Percentiles rank a stretch among this genome's conserved stretches.
Evolutionary conservation across 2,888 invertebrate genomes (phyloP).

Genomic region (Drosophila limbata): DNA sequence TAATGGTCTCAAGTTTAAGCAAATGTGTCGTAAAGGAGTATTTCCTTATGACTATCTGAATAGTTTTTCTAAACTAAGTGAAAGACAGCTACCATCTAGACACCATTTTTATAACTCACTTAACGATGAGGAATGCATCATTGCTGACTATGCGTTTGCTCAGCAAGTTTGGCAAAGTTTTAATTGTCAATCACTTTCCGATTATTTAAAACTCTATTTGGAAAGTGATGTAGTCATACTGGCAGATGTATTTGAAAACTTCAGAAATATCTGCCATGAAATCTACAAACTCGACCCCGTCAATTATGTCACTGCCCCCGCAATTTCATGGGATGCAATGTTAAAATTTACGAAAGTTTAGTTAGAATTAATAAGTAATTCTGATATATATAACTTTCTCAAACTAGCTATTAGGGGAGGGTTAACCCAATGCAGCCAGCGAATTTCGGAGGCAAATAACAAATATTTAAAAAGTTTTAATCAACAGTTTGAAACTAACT

Average conservation of each 20-base stretch:
- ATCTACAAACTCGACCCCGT: neutral
- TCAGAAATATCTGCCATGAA: neutral
- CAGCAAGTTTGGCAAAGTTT: neutral
- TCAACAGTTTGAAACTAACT: no score
- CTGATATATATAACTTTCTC: neutral
- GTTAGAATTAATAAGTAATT: neutral
- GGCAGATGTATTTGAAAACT: neutral
- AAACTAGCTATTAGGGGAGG: neutral
- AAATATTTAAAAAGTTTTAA: neutral
- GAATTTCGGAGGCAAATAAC: neutral
- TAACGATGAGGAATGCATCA: no score
- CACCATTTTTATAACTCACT: no score
- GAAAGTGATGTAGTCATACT: no score
- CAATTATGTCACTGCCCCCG: neutral
- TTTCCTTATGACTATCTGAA: neutral
- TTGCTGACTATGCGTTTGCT: no score
- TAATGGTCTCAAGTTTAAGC: neutral
- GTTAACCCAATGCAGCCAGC: neutral
- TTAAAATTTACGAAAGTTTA: neutral
- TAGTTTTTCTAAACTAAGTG: neutral
- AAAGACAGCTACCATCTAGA: no score
- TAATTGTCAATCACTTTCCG: neutral
- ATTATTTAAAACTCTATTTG: neutral
- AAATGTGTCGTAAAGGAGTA: neutral
- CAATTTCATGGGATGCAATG: neutral